Evolutionary conservation across 2,797 vertebrate genomes (phyloP), one percentile per base, ranked within the genome.

Genomic region (Sebastes diaconus): DNA sequence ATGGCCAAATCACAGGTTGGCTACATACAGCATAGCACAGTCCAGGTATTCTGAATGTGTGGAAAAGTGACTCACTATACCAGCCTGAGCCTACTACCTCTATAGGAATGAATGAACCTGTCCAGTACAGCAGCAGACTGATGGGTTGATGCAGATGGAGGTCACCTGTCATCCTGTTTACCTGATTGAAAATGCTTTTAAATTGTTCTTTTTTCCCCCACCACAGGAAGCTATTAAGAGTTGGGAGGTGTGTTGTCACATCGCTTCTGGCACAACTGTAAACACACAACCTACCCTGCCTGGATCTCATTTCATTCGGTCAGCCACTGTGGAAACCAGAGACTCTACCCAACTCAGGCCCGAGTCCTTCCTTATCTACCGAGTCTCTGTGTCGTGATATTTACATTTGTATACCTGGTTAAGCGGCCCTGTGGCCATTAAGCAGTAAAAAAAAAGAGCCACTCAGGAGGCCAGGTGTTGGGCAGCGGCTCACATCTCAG

Each of bases 261-360:
- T 65, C 6, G 69, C 83, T 83, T 64, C 73, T 74, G 79, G 86
- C 88, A 84, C 58, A 70, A 83, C 68, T 74, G 80, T 60, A 85
- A 77, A 89, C 67, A 85, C 72, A 77, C 72, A 77, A 74, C 11
- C 22, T 20, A 5, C 20, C 68, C 59, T 30, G 65, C 60, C 52
- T 57, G 77, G 79, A 85, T 93, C 88, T 69, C 34, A 89, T 93
- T 93, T 88, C 80, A 67, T 61, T 25, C 55, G 1, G 76, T 78
- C 77, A 79, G 77, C 63, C 57, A 34, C 2, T 24, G 39, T 42
- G n/a, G 84, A 84, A 90, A 87, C 70, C 65, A 70, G 68, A 93
- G 68, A 74, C 29, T 59, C 10, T 6, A 16, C 32, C 42, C 18
- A 63, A 27, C 55, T 36, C 42, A 6, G 42, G 8, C 67, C 64